Evolutionary conservation across 2,797 vertebrate genomes (phyloP).

Genomic region (Gymnocypris eckloni): DNA sequence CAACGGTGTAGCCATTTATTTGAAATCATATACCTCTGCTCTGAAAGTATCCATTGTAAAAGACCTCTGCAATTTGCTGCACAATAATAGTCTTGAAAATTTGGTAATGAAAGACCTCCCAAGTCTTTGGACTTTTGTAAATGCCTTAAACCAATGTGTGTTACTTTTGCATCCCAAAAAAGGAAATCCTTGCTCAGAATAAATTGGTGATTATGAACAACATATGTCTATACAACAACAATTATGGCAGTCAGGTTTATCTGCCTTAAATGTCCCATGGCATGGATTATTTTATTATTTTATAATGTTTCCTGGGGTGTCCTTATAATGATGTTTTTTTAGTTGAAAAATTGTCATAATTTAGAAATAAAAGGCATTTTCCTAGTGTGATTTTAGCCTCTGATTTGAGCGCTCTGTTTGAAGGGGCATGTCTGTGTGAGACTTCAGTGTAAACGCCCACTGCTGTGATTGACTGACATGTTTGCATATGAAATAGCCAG

Average conservation of each 20-base stretch:
- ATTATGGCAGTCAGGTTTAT: too few species aligned
- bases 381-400: too few species aligned
- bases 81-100: not conserved
- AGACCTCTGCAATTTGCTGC: slow-evolving; percentile 3
- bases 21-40: not conserved
- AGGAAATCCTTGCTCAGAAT: not conserved
- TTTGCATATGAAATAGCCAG: not conserved
- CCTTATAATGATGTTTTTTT: too few species aligned
- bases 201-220: not conserved
- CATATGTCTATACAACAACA: too few species aligned
- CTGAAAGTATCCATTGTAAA: not conserved
- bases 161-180: not conserved
- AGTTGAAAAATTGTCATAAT: too few species aligned
- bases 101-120: not conserved
- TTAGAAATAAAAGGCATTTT: too few species aligned
- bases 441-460: not conserved
- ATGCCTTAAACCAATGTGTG: not conserved
- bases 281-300: too few species aligned
- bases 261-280: too few species aligned
- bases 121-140: slow-evolving; percentile 4
- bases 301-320: too few species aligned
- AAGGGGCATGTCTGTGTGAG: not conserved
- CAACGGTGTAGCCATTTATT: not conserved
- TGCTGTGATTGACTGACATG: not conserved
- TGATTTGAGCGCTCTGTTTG: not conserved